Evolutionary conservation across 2,113 vertebrate genomes (phyloP).

Genomic region (Ibidorhyncha struthersii): DNA sequence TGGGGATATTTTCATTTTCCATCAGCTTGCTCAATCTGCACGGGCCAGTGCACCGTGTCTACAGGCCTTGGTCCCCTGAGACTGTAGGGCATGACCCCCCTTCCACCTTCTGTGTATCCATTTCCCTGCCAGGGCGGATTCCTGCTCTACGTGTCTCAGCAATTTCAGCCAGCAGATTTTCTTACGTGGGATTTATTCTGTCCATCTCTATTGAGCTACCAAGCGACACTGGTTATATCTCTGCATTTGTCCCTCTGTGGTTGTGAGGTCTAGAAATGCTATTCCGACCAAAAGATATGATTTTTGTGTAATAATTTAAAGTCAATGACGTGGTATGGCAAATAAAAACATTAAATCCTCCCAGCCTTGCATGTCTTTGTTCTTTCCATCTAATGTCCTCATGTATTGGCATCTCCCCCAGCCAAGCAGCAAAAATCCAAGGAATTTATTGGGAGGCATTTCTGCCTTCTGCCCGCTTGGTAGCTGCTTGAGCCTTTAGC

Average conservation of each 20-base stretch:
- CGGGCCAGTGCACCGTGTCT: neutral
- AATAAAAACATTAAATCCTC: neutral
- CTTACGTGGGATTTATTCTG: neutral
- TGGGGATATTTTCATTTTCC: neutral
- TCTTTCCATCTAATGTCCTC: neutral
- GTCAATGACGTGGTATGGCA: neutral
- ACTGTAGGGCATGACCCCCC: neutral
- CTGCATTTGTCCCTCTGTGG: neutral
- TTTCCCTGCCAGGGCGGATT: neutral
- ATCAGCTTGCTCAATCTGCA: neutral
- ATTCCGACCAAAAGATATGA: fast-evolving
- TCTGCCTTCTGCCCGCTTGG: neutral
- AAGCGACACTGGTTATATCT: neutral
- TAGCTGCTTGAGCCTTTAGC: neutral
- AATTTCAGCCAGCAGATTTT: neutral
- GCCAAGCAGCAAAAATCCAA: neutral
- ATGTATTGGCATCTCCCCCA: fast-evolving
- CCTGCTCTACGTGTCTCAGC: neutral
- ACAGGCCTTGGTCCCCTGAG: fast-evolving
- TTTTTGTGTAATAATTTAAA: neutral
- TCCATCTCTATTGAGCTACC: neutral
- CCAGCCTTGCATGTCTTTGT: neutral
- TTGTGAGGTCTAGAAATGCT: neutral
- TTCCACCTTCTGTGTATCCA: neutral
- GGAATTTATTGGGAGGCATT: neutral